phyloP scores from a whole-genome alignment of 2,888 invertebrate genomes.

The Lutraria lutraria region DNA sequence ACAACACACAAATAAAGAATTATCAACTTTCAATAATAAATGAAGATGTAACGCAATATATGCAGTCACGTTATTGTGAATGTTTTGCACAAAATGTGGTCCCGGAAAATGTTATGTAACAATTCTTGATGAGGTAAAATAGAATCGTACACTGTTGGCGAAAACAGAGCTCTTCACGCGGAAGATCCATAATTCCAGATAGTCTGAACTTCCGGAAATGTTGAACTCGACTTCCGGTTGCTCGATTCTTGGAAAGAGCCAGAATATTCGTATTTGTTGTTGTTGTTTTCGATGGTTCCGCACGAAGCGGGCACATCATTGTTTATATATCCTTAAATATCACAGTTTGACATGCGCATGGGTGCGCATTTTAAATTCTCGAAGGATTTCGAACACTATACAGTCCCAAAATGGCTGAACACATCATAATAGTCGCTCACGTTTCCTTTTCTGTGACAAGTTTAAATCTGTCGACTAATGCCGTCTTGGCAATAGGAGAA shows the following conservation, averaged over 20 bases:
- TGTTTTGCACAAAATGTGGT: not conserved
- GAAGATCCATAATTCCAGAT: not conserved
- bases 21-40: not conserved
- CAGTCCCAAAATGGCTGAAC: not conserved
- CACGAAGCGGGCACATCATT: not conserved
- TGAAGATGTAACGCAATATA: not conserved
- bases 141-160: not conserved
- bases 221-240: constrained; percentile 3
- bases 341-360: constrained; percentile 19
- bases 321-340: constrained; percentile 13
- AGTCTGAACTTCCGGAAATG: not conserved
- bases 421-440: not conserved
- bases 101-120: not conserved
- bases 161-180: not conserved
- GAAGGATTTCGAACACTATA: constrained; percentile 12
- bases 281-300: not conserved
- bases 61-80: not conserved
- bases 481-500: constrained; percentile 21
- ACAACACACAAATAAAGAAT: not conserved
- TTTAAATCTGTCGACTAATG: constrained; percentile 14
- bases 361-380: not conserved
- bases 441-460: constrained; percentile 26
- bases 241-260: not conserved
- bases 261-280: not conserved
- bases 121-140: not conserved